Conservation (phyloP, 1,140 invertebrate genomes). For the Pachyrhynchus sulphureomaculatus region DNA sequence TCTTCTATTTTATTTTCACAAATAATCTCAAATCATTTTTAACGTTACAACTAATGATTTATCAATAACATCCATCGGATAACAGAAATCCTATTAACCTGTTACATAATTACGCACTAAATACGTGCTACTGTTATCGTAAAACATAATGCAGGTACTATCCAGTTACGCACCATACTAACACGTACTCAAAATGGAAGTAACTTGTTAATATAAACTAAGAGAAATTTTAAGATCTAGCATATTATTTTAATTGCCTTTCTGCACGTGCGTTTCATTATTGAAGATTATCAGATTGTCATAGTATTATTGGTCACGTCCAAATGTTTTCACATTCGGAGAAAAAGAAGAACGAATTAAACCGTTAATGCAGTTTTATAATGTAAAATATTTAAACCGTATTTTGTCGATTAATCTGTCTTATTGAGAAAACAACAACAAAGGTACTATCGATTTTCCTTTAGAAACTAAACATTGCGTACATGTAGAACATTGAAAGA, state of each 20-base stretch:
- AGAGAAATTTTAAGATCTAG: background rate
- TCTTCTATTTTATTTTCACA: too few relatives aligned
- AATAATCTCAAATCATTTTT: too few relatives aligned
- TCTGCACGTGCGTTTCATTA: conserved; percentile 3
- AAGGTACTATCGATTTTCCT: too few relatives aligned
- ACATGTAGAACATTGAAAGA: too few relatives aligned
- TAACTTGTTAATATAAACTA: background rate
- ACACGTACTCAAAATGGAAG: conserved; percentile 5
- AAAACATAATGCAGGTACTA: conserved; percentile 5
- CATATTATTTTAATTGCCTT: conserved; percentile 3
- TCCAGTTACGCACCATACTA: conserved; percentile 6
- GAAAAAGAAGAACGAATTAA: background rate
- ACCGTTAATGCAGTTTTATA: background rate
- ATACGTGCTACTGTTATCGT: background rate
- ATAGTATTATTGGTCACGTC: conserved; percentile 5
- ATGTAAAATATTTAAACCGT: too few relatives aligned
- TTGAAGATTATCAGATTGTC: background rate
- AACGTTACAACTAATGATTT: too few relatives aligned
- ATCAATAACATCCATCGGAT: too few relatives aligned
- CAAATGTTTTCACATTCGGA: background rate
- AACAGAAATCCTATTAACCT: background rate
- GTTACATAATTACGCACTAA: conserved; percentile 4
- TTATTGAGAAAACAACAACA: too few relatives aligned
- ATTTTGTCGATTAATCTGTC: too few relatives aligned
- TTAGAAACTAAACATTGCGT: too few relatives aligned